A percentile compares a stretch with the other conserved stretches of the same genome.
phyloP scores from a whole-genome alignment of 1,140 invertebrate species.

The Artemia franciscana region DNA sequence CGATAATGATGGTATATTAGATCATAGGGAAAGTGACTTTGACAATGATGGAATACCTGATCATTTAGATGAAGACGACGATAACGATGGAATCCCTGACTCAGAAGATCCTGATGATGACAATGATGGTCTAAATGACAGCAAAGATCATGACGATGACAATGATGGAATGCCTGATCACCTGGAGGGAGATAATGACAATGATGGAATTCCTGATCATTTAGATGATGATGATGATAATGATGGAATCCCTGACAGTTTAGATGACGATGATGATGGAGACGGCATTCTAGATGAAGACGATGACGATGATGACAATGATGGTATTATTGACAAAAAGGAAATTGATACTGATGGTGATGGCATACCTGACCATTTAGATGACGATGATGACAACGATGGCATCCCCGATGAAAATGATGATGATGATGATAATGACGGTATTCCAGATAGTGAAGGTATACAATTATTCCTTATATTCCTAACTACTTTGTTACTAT shows the following conservation, averaged over 20 bases:
- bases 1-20: constrained; percentile 7
- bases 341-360: constrained; percentile 3
- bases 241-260: constrained; percentile 7
- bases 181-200: constrained; percentile 7
- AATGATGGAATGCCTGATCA: constrained; percentile 5
- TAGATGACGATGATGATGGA: constrained; percentile 7
- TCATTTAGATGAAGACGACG: constrained; percentile 2
- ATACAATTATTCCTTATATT: too few relatives aligned
- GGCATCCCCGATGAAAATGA: not conserved
- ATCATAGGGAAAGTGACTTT: not conserved
- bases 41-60: not conserved
- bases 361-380: not conserved
- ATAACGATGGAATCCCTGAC: constrained; percentile 9
- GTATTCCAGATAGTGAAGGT: not conserved
- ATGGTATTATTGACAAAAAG: constrained; percentile 2
- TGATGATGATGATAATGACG: constrained; percentile 5
- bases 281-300: constrained; percentile 4
- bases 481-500: too few relatives aligned
- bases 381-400: constrained; percentile 3
- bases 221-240: not conserved
- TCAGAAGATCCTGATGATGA: constrained; percentile 3
- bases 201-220: constrained; percentile 1
- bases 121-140: constrained; percentile 3
- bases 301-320: constrained; percentile 7
- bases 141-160: not conserved